Evolutionary conservation across 2,888 invertebrate genomes (phyloP).

Genomic region (Mesorhabditis spiculigera): DNA sequence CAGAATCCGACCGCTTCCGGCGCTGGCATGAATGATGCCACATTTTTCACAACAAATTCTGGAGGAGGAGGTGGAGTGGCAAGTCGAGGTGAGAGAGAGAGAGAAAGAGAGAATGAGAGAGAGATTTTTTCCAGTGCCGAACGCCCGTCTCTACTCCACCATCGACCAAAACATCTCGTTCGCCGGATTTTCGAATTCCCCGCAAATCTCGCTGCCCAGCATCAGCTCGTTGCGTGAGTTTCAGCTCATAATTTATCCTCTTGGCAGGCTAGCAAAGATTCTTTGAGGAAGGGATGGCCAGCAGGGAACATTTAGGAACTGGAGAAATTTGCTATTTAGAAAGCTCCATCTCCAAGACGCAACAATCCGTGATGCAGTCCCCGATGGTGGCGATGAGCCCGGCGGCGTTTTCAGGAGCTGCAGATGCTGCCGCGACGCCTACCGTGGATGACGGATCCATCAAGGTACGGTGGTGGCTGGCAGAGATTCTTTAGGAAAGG

Average conservation of each 20-base stretch:
- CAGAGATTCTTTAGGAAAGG: no score
- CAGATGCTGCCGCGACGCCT: background rate
- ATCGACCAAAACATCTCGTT: slow-evolving; percentile 18
- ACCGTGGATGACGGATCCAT: background rate
- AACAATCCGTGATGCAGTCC: background rate
- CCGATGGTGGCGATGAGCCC: background rate
- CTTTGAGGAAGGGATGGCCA: background rate
- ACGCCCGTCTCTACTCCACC: no score
- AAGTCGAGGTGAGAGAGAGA: slow-evolving; percentile 6
- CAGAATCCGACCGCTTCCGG: no score
- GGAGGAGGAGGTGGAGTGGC: background rate
- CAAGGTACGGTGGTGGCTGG: background rate
- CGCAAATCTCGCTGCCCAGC: slow-evolving; percentile 34
- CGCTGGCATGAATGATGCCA: no score
- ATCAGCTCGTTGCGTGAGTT: slow-evolving; percentile 24
- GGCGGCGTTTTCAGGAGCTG: background rate
- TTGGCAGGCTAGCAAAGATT: background rate
- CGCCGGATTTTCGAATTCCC: slow-evolving; percentile 23
- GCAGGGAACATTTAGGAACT: no score
- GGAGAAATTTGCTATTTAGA: background rate
- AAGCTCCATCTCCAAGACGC: background rate
- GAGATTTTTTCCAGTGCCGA: background rate
- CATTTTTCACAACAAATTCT: background rate
- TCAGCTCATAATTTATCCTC: background rate
- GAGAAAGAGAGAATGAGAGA: slow-evolving; percentile 13